Percentiles rank a stretch among this genome's conserved stretches.
Evolutionary conservation across 2,113 vertebrate species (phyloP).

Genomic region (Psettodes erumei): DNA sequence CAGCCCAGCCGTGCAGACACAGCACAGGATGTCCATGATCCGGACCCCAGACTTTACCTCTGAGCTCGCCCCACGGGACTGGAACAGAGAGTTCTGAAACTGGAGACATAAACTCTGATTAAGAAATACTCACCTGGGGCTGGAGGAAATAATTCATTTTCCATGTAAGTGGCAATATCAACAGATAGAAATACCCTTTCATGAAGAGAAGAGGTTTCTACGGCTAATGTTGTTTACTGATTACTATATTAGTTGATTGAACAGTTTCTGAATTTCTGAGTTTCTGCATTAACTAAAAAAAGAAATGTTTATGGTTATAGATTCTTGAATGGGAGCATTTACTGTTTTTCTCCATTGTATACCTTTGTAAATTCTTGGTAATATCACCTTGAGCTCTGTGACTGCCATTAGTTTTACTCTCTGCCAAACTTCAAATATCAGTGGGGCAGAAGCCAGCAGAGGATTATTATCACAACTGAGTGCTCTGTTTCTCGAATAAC

Average conservation of each 20-base stretch:
- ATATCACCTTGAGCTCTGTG: too few relatives aligned
- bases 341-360: neutral
- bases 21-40: conserved; percentile 79
- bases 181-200: neutral
- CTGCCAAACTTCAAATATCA: neutral
- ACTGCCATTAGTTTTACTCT: neutral
- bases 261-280: too few relatives aligned
- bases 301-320: too few relatives aligned
- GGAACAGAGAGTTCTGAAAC: conserved; percentile 81
- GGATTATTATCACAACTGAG: neutral
- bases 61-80: conserved; percentile 83
- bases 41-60: conserved; percentile 82
- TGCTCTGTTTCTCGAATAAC: neutral
- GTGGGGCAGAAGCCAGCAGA: neutral
- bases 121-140: neutral
- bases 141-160: too few relatives aligned
- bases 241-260: too few relatives aligned
- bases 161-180: too few relatives aligned
- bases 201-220: neutral
- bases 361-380: too few relatives aligned
- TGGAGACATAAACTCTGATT: conserved; percentile 15
- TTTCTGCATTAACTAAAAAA: too few relatives aligned
- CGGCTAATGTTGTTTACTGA: neutral
- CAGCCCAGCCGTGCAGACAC: conserved; percentile 86
- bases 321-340: neutral